Evolutionary conservation across 2,888 invertebrate genomes (phyloP), one percentile per base, ranked within the genome.

Genomic region (Kryphioiulus occultus): DNA sequence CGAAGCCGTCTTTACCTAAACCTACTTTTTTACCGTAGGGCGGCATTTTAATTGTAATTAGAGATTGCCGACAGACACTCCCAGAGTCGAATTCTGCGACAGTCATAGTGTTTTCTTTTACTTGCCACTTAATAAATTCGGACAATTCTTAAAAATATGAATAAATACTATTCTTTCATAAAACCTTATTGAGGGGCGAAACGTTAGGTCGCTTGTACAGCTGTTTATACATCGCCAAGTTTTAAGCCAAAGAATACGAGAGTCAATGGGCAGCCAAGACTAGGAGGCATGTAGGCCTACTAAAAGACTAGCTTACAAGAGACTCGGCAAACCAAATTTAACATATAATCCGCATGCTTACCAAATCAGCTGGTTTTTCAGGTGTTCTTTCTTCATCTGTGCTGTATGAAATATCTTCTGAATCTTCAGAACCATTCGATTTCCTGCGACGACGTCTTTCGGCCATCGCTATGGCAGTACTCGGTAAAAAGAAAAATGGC

Each of bases 391-490:
- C 88, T 17, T 88, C 88, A 0, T 53, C 88, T 19, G 88, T 88
- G 26, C 88, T 85, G 44, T 88, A 88, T 4, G 88, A 88, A 59
- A 88, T 32, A 59, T 88, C 88, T 85, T 88, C 88, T 22, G 88
- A 88, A 85, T 88, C 88, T 78, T 88, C 88, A n/a, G 86, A 85
- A 30, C 84, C 85, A 53, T 86, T 88, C 19, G 68, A 42, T 86
- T 87, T 83, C 1, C 88, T 39, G 39, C 88, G 86, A 26, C 88
- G 78, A 78, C 88, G 88, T 83, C 88, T 82, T 53, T 88, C 88
- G 78, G 88, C 88, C 88, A 88, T 88, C 3, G n/a, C n/a, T 3
- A 1, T 5, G 2, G 9, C 59, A 4, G 59, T 2, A 59, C 19
- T 12, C 2, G 2, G 2, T 59, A 3, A 19, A n/a, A 59, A 59